Evolutionary conservation across 2,113 vertebrate species (phyloP).

Genomic region (Lipotes vexillifer): DNA sequence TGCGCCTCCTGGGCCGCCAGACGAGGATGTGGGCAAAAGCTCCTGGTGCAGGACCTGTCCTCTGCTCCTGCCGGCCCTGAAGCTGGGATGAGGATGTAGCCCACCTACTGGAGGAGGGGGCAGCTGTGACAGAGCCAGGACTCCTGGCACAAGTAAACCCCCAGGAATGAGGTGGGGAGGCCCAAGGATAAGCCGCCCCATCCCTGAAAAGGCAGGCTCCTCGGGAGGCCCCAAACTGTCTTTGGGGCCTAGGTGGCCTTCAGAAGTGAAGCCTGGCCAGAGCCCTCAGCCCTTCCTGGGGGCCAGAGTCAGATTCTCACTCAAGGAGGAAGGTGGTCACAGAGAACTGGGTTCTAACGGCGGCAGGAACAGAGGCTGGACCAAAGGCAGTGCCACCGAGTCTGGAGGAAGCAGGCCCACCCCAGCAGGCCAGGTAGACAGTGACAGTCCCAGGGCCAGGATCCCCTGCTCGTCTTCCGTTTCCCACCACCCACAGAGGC

Average conservation of each 20-base stretch:
- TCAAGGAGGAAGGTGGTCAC: no score
- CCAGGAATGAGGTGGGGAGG: neutral
- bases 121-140: neutral
- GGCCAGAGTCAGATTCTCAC: neutral
- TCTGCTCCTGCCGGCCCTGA: neutral
- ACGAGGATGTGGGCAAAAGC: fast-evolving
- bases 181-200: neutral
- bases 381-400: fast-evolving
- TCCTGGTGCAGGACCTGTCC: fast-evolving
- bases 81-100: neutral
- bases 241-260: neutral
- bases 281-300: neutral
- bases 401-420: neutral
- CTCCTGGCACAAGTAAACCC: neutral
- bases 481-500: neutral
- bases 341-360: fast-evolving
- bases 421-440: fast-evolving
- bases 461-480: neutral
- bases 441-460: neutral
- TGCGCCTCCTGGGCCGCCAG: fast-evolving
- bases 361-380: neutral
- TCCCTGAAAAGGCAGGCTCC: neutral
- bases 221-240: neutral
- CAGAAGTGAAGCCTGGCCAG: neutral
- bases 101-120: neutral